Evolutionary conservation across 2,113 vertebrate species (phyloP).

Genomic region (Notiomystis cincta): DNA sequence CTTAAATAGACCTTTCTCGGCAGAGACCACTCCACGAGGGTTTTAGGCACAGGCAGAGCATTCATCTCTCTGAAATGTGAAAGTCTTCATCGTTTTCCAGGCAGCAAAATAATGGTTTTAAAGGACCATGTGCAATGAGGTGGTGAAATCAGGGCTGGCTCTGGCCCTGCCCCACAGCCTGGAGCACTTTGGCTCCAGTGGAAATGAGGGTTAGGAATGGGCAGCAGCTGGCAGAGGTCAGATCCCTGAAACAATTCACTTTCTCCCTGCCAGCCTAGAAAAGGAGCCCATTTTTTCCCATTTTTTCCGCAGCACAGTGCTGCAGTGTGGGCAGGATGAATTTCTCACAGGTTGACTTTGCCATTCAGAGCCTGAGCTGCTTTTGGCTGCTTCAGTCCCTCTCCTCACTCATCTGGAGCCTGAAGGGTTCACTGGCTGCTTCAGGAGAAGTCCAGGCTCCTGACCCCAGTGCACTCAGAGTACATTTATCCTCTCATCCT

Average conservation of each 20-base stretch:
- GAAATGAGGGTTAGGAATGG: background rate
- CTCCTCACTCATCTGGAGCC: accelerated
- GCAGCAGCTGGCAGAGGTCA: background rate
- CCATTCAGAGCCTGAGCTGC: accelerated
- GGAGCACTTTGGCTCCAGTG: background rate
- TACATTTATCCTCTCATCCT: background rate
- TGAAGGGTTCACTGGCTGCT: background rate
- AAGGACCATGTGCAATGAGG: background rate
- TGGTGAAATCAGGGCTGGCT: background rate
- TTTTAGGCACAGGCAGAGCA: background rate
- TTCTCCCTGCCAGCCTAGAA: background rate
- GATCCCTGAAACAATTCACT: background rate
- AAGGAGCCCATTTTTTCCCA: accelerated
- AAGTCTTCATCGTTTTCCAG: background rate
- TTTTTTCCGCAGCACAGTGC: background rate
- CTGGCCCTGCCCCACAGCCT: background rate
- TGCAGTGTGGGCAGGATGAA: accelerated
- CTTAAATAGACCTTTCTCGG: background rate
- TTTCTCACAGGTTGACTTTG: background rate
- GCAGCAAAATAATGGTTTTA: background rate
- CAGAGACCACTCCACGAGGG: background rate
- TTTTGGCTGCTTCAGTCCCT: background rate
- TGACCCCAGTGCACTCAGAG: background rate
- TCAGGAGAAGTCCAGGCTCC: background rate
- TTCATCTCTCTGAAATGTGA: background rate